Evolutionary conservation across 2,113 vertebrate genomes (phyloP).

Genomic region (Albula glossodonta): DNA sequence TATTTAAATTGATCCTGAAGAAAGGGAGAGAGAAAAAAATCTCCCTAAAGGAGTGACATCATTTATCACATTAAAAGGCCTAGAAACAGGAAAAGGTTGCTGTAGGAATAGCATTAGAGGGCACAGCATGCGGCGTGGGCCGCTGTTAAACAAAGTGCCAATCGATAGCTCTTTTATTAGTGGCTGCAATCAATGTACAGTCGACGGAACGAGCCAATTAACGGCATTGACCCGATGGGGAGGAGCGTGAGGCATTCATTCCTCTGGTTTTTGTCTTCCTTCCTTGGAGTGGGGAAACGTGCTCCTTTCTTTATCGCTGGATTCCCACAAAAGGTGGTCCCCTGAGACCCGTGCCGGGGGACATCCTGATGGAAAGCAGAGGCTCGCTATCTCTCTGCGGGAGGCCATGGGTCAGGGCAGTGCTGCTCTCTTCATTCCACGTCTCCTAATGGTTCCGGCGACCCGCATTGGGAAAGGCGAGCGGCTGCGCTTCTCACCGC

Average conservation of each 20-base stretch:
- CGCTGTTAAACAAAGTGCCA: conserved; percentile 77
- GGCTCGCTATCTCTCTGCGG: conserved; percentile 77
- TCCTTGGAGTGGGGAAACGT: conserved; percentile 38
- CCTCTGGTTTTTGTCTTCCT: conserved; percentile 65
- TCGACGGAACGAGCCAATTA: conserved; percentile 84
- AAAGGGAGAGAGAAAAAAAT: conserved; percentile 42
- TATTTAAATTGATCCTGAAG: conserved; percentile 19
- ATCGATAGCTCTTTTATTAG: conserved; percentile 87
- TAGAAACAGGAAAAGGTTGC: conserved; percentile 78
- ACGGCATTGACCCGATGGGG: conserved; percentile 75
- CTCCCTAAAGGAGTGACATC: conserved; percentile 62
- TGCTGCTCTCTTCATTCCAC: conserved; percentile 40
- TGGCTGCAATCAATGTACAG: conserved; percentile 79
- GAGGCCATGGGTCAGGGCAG: conserved; percentile 71
- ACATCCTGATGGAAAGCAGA: conserved; percentile 88
- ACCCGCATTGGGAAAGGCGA: conserved; percentile 66
- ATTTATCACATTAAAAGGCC: conserved; percentile 74
- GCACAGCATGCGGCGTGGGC: conserved; percentile 66
- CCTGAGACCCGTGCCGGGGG: conserved; percentile 69
- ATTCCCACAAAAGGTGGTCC: conserved; percentile 84
- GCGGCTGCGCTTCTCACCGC: conserved; percentile 65
- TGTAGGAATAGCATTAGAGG: conserved; percentile 77
- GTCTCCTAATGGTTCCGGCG: conserved; percentile 39
- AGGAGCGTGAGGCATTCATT: conserved; percentile 72
- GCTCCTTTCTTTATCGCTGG: conserved; percentile 69